phyloP scores from a whole-genome alignment of 1,140 invertebrate genomes.

The Notospermus geniculatus region DNA sequence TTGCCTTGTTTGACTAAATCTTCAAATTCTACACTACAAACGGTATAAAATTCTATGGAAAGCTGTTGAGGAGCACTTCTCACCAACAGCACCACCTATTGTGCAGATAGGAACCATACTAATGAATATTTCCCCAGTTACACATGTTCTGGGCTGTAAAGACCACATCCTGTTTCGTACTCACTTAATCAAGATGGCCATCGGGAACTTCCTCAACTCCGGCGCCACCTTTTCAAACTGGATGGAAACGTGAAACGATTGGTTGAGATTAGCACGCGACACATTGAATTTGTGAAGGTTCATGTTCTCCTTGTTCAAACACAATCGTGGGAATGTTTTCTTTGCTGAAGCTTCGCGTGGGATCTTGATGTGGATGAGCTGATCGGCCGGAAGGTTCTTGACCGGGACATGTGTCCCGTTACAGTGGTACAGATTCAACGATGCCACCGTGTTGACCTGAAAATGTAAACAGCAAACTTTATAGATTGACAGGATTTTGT shows the following conservation, averaged over 20 bases:
- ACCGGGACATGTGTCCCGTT: conserved; percentile 24
- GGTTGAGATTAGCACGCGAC: conserved; percentile 13
- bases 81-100: too few relatives aligned
- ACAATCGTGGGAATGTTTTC: not conserved
- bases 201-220: conserved; percentile 20
- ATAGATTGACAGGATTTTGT: too few relatives aligned
- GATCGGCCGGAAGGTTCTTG: conserved; percentile 17
- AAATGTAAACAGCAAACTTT: too few relatives aligned
- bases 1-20: too few relatives aligned
- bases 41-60: too few relatives aligned
- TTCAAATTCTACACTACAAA: too few relatives aligned
- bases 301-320: conserved; percentile 22
- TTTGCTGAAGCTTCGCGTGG: conserved; percentile 15
- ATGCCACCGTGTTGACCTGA: conserved; percentile 22
- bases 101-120: too few relatives aligned
- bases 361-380: conserved; percentile 23
- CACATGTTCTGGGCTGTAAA: too few relatives aligned
- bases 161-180: not conserved
- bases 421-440: conserved; percentile 31
- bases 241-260: conserved; percentile 23
- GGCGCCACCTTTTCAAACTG: conserved; percentile 5
- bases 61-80: too few relatives aligned
- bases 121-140: too few relatives aligned
- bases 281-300: conserved; percentile 33
- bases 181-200: conserved; percentile 31